Evolutionary conservation across 2,797 vertebrate species (phyloP), one percentile per base, ranked within the genome.

Genomic region (Carduelis carduelis): DNA sequence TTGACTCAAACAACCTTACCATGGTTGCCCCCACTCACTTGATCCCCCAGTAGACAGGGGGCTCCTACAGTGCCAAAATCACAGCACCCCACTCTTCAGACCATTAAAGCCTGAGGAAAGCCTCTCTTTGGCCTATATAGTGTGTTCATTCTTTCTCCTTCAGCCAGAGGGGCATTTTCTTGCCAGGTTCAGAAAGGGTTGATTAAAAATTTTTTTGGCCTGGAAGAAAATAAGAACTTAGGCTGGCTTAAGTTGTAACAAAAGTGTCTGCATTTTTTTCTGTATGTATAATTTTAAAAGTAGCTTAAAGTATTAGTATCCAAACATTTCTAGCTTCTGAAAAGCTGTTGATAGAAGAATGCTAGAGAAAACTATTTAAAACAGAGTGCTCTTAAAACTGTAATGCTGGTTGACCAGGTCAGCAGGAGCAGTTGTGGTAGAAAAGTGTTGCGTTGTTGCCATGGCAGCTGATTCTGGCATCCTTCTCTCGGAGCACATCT

Each of bases 271-370:
- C 68, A 74, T 70, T 90, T 96, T 96, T 93, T 96, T 76, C 80
- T 84, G 77, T 75, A 75, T 49, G 90, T 61, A 14, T 80, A 84
- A 90, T 82, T 95, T 70, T 43, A 60, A 89, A 95, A 94, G 85
- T 68, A 89, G 89, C 92, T 94, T 87, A 90, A 72, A 75, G 75
- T 88, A 92, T 92, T 96, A 95, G 86, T 83, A 92, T 46, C n/a
- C 60, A 76, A 77, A 82, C 8, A 84, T 63, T 89, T 83, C 63
- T 60, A 65, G 64, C 23, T 59, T 53, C 34, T 28, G 56, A 63
- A 72, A 93, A 96, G 35, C 82, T 60, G 59, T 44, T 68, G 57
- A 86, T 60, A 83, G 47, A 64, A 87, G 49, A 95, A 91, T 83
- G 30, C 15, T 82, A 83, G 37, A 84, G 39, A 14, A 78, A 94